Evolutionary conservation across 1,140 invertebrate genomes (phyloP).

Genomic region (Proctacanthus coquilletti): DNA sequence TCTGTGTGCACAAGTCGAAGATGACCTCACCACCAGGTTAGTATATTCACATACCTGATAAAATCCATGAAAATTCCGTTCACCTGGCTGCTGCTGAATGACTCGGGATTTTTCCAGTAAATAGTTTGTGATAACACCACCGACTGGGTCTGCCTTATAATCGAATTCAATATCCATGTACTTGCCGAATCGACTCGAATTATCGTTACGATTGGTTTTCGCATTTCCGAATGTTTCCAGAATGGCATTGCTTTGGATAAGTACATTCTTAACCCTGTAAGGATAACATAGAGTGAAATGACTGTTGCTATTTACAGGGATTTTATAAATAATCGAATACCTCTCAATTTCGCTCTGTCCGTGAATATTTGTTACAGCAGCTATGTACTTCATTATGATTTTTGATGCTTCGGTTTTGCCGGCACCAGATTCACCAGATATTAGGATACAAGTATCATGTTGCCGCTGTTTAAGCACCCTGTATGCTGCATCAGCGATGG

Average conservation of each 20-base stretch:
- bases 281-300: constrained; percentile 8
- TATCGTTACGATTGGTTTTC: constrained; percentile 94
- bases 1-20: too few species aligned
- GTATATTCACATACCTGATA: constrained; percentile 77
- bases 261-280: constrained; percentile 87
- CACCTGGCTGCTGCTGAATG: constrained; percentile 79
- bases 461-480: constrained; percentile 76
- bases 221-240: constrained; percentile 96
- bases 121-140: constrained; percentile 93
- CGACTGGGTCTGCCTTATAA: constrained; percentile 93
- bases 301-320: too few species aligned
- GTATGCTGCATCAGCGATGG: constrained; percentile 88
- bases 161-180: constrained; percentile 99
- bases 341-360: constrained; percentile 90
- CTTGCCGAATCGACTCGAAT: constrained; percentile 94
- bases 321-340: too few species aligned
- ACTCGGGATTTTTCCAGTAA: constrained; percentile 93
- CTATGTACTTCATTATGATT: constrained; percentile 98
- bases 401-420: constrained; percentile 98
- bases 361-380: constrained; percentile 85
- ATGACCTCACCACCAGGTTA: too few species aligned
- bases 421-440: constrained; percentile 85
- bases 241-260: constrained; percentile 90
- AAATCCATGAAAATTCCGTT: constrained; percentile 95
- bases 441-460: constrained; percentile 89